These are phyloP conservation scores for Tauraco erythrolophus DNA, from an alignment of 2,113 vertebrate species.

Conservation along the genomic window DNA sequence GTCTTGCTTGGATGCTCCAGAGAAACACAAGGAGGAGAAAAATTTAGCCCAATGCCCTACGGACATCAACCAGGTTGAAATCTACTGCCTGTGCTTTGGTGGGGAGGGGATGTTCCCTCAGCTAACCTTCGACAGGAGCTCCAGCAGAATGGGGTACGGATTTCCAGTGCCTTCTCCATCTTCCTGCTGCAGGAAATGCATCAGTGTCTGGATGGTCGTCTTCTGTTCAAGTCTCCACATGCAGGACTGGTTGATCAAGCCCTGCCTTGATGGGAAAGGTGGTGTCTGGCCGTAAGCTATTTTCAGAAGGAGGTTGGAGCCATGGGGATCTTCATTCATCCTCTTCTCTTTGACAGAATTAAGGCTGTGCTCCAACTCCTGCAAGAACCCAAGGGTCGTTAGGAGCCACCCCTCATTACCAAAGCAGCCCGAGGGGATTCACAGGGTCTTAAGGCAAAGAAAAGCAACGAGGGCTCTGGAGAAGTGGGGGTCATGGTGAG, in stretches of 20 bases:
- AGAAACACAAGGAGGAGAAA: background rate
- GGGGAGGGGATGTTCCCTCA: background rate
- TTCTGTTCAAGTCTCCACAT: slow-evolving; percentile 39
- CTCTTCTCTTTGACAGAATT: background rate
- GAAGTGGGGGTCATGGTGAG: background rate
- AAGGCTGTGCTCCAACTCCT: background rate
- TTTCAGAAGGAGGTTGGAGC: background rate
- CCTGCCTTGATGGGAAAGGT: background rate
- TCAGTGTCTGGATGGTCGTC: slow-evolving; percentile 13
- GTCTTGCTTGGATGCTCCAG: background rate
- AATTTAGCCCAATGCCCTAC: background rate
- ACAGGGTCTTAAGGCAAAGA: background rate
- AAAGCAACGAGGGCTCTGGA: background rate
- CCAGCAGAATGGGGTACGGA: background rate
- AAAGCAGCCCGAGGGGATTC: background rate
- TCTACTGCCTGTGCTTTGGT: background rate
- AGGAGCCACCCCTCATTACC: background rate
- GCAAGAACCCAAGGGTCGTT: background rate
- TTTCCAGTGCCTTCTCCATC: background rate
- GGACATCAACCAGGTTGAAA: background rate
- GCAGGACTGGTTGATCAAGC: background rate
- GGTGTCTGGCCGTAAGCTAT: background rate
- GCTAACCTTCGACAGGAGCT: background rate
- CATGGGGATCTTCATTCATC: background rate
- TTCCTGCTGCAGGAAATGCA: slow-evolving; percentile 32